A percentile compares a stretch with the other conserved stretches of the same genome.
Evolutionary conservation across 2,797 vertebrate species (phyloP).

Genomic region (Hyperoplus lanceolatus): DNA sequence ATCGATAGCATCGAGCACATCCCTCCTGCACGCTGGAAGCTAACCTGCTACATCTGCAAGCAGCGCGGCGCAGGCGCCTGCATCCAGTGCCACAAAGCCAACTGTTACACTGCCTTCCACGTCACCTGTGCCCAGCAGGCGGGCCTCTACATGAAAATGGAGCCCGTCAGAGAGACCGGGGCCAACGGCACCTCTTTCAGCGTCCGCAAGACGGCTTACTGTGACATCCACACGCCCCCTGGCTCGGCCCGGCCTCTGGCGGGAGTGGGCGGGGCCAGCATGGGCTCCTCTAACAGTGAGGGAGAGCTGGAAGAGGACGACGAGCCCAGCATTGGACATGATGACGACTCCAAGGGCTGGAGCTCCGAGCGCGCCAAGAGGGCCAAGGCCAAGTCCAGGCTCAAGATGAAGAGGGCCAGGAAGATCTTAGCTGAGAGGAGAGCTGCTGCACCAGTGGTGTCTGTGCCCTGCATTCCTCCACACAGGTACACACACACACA

Average conservation of each 20-base stretch:
- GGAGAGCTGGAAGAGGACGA: conserved; percentile 97
- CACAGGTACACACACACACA: conserved; percentile 87
- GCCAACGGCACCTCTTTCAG: conserved; percentile 98
- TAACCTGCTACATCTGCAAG: conserved; percentile 99
- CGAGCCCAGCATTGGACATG: conserved; percentile 92
- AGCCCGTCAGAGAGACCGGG: conserved; percentile 96
- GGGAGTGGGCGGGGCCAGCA: conserved; percentile 83
- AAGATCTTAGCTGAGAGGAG: conserved; percentile 98
- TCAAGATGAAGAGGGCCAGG: conserved; percentile 98
- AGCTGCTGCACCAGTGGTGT: conserved; percentile 96
- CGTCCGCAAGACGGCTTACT: conserved; percentile 98
- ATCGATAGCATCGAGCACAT: conserved; percentile 99
- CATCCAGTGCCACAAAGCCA: conserved; percentile 99
- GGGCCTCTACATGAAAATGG: conserved; percentile 99
- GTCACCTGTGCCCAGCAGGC: conserved; percentile 99
- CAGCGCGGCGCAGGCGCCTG: conserved; percentile 98
- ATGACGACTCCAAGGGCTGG: conserved; percentile 96
- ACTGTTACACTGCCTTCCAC: conserved; percentile 99
- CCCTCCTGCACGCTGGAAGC: conserved; percentile 97
- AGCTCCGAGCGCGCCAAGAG: conserved; percentile 97
- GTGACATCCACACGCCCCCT: conserved; percentile 97
- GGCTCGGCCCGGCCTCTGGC: conserved; percentile 91
- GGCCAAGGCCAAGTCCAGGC: conserved; percentile 97
- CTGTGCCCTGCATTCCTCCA: conserved; percentile 97
- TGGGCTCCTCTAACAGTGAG: conserved; percentile 92